Evolutionary conservation across 2,797 vertebrate species (phyloP).

Genomic region (Hyperoplus immaculatus): DNA sequence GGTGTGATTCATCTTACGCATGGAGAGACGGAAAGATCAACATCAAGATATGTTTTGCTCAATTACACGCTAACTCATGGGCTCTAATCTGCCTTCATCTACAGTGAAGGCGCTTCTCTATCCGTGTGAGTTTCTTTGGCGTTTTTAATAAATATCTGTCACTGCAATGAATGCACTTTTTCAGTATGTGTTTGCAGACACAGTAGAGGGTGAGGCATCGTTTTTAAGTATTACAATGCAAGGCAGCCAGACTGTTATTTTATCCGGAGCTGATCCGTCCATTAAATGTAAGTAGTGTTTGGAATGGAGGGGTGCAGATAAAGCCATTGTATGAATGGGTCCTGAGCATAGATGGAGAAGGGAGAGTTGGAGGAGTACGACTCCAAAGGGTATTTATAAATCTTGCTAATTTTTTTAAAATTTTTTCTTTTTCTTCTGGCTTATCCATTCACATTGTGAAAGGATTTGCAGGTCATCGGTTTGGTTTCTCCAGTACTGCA

Average conservation of each 20-base stretch:
- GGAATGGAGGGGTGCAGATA: conserved; percentile 60
- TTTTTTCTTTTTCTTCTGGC: conserved; percentile 39
- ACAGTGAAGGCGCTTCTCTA: conserved; percentile 45
- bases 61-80: conserved; percentile 70
- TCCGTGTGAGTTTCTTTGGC: conserved; percentile 37
- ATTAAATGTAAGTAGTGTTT: conserved; percentile 69
- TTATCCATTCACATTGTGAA: conserved; percentile 52
- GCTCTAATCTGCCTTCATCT: conserved; percentile 53
- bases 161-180: conserved; percentile 42
- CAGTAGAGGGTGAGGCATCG: conserved; percentile 48
- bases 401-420: conserved; percentile 46
- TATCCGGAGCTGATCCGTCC: conserved; percentile 61
- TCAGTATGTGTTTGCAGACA: conserved; percentile 46
- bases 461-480: conserved; percentile 51
- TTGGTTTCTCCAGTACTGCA: conserved; percentile 14
- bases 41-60: conserved; percentile 79
- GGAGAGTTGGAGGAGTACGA: conserved; percentile 48
- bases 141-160: conserved; percentile 53
- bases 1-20: conserved; percentile 74
- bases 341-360: conserved; percentile 38
- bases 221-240: conserved; percentile 58
- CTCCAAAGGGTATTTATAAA: conserved; percentile 69
- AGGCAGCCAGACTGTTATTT: conserved; percentile 54
- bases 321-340: conserved; percentile 45
- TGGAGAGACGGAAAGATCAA: conserved; percentile 60